Percentiles rank a stretch among this genome's conserved stretches.
Conservation (phyloP, 1,140 invertebrate genomes). For the Saccostrea cuccullata region DNA sequence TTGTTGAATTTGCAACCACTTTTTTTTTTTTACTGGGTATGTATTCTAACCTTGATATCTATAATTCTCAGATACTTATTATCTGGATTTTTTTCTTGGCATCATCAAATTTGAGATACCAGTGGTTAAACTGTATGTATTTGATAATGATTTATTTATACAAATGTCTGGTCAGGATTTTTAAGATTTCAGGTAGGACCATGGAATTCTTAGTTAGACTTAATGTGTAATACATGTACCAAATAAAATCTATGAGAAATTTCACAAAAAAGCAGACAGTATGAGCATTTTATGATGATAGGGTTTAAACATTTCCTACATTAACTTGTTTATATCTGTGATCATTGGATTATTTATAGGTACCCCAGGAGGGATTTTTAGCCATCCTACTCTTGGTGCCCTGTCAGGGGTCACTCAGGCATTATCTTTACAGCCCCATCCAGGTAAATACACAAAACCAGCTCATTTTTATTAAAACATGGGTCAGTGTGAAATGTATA, state of each 20-base stretch:
- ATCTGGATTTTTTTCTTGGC: too few species aligned
- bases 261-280: not conserved
- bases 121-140: too few species aligned
- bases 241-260: not conserved
- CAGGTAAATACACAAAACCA: not conserved
- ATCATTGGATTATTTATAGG: not conserved
- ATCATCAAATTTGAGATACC: too few species aligned
- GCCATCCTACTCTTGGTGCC: not conserved
- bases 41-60: too few species aligned
- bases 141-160: not conserved
- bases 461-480: too few species aligned
- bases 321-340: not conserved
- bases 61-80: too few species aligned
- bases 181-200: not conserved
- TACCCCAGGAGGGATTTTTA: not conserved
- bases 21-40: too few species aligned
- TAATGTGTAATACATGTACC: not conserved
- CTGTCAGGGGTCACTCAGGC: constrained; percentile 7
- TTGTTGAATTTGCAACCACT: too few species aligned
- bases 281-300: not conserved
- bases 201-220: not conserved
- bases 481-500: too few species aligned
- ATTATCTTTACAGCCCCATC: not conserved
- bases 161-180: not conserved
- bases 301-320: not conserved